Evolutionary conservation across 1,140 invertebrate genomes (phyloP), one percentile per base, ranked within the genome.

Genomic region (Cyclina sinensis): DNA sequence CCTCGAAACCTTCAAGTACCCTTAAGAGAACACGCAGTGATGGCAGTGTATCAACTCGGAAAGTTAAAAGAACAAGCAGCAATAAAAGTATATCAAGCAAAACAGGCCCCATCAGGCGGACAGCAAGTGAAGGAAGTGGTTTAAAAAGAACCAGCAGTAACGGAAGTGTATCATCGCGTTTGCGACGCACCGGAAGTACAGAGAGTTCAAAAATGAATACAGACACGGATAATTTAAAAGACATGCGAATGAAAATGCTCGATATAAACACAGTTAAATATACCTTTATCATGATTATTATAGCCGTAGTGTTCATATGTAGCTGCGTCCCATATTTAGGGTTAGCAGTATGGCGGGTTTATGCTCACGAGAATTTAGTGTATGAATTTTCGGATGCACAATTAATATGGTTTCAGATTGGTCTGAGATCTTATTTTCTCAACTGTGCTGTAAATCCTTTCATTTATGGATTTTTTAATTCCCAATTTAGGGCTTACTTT

Each of bases 401-500:
- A 27, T 37, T 81, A 27, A 65, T 88, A 0, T 70, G 27, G 57
- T 88, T 88, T 27, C 57, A 68, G 27, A 88, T 81, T 32, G 86
- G 86, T 0, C n/a, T 88, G 3, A 5, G 78, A n/a, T 88, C 86
- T 0, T 88, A 88, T 39, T 88, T 88, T 73, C n/a, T 88, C 11
- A 88, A 88, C 65, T 81, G 86, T 81, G 76, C 76, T 65, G 81
- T 80, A 0, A 88, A 88, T 73, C 86, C 86, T 5, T 88, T 88
- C 51, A 88, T 88, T 11, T 88, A 88, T 59, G 86, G 86, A 43
- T 88, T 88, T 43, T 88, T 88, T 24, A 88, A 88, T 57, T 88
- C 86, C n/a, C 78, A 88, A 54, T 88, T 88, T 46, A 80, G 78
- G 30, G 78, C 39, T 54, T 81, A 70, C 27, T 88, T 88, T 39